Conservation (phyloP, 2,797 vertebrate species). For the Falco peregrinus region DNA sequence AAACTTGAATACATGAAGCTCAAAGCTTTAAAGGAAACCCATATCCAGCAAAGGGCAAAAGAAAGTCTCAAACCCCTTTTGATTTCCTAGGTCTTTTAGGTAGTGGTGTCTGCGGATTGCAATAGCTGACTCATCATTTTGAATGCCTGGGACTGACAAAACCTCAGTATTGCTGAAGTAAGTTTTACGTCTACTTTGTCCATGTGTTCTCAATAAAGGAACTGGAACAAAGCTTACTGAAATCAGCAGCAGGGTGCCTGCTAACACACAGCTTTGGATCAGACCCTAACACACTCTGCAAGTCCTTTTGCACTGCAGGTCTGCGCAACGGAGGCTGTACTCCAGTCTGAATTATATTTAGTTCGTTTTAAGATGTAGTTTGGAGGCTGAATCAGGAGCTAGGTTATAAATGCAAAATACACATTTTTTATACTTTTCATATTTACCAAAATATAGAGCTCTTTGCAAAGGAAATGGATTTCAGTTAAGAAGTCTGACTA, state of each 20-base stretch:
- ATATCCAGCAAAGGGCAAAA: background rate
- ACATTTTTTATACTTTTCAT: background rate
- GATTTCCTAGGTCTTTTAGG: background rate
- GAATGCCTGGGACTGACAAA: background rate
- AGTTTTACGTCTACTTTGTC: background rate
- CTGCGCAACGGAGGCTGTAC: background rate
- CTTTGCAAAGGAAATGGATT: background rate
- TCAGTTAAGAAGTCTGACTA: background rate
- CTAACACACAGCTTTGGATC: background rate
- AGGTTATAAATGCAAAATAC: background rate
- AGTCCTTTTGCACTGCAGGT: background rate
- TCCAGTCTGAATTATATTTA: background rate
- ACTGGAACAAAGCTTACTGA: background rate
- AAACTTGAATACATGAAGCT: background rate
- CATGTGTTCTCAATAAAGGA: background rate
- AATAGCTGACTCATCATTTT: conserved; percentile 3
- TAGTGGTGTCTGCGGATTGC: background rate
- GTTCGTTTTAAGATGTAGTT: background rate
- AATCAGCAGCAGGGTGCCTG: background rate
- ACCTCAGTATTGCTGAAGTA: background rate
- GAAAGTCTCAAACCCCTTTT: background rate
- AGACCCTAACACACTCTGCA: background rate
- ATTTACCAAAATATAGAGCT: background rate
- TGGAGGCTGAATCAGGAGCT: background rate
- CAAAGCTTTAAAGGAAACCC: background rate